Evolutionary conservation across 1,140 invertebrate genomes (phyloP), one percentile per base, ranked within the genome.

Genomic region (Drosophila rufa): DNA sequence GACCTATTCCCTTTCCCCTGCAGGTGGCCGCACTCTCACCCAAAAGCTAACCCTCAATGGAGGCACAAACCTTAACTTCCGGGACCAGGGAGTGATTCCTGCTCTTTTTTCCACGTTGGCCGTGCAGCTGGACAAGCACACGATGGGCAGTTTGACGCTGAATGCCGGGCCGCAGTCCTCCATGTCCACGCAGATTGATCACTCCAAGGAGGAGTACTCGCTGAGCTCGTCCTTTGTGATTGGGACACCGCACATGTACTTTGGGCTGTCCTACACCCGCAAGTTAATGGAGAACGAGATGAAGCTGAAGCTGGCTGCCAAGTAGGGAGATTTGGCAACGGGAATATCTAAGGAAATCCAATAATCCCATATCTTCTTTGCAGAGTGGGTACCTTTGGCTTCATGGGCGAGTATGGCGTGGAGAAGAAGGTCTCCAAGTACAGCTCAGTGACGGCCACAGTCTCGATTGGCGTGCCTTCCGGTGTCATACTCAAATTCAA

Each of bases 371-470:
- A 27, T 55, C 1, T 19, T 15, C 22, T 93, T 93, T 69, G 25
- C 90, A 98, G 97, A 93, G 93, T 95, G 71, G 98, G 98, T 19
- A 97, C 97, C 8, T 97, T 98, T 93, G 98, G 98, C 30, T 96
- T 95, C 3, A 94, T 97, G 64, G 92, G 98, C 0, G 98, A 99
- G 92, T 99, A 98, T 92, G 98, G 98, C 0, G 96, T 96, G 33
- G 97, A 99, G 84, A 99, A 98, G 80, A 98, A 97, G 93, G 95
- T 99, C 15, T 98, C 98, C 0, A 95, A 98, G 90, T 97, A 98
- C 81, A 98, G 97, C 79, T 96, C 95, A n/a, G 92, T 99, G 2
- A 96, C 97, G 3, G 98, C 98, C 8, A 94, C 96, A 0, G 96
- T 99, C 11, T 94, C 95, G 45, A 93, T 99, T 42, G 98, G 98